Percentiles rank a stretch among this genome's conserved stretches.
Evolutionary conservation across 2,888 invertebrate species (phyloP).

Genomic region (Lithophane leautieri): DNA sequence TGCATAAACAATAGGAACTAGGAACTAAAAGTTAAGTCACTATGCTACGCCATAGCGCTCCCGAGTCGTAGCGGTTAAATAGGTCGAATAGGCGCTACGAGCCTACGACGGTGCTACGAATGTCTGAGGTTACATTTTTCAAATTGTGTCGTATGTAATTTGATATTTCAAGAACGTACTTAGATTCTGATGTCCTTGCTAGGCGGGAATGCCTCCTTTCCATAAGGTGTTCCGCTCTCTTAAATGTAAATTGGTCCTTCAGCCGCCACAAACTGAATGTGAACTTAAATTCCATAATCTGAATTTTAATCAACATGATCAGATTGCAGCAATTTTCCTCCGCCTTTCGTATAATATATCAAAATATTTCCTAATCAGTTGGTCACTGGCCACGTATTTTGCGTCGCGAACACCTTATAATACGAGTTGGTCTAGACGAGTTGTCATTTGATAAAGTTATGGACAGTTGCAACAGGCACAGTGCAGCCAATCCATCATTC

Average conservation of each 20-base stretch:
- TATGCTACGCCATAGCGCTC: slow-evolving; percentile 41
- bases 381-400: slow-evolving; percentile 43
- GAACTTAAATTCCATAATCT: slow-evolving; percentile 40
- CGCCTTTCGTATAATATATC: slow-evolving; percentile 50
- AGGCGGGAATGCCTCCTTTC: slow-evolving; percentile 19
- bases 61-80: slow-evolving; percentile 36
- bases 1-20: neutral
- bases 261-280: slow-evolving; percentile 24
- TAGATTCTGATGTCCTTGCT: slow-evolving; percentile 31
- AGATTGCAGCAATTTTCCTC: slow-evolving; percentile 55
- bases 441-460: slow-evolving; percentile 58
- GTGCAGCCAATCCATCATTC: slow-evolving; percentile 56
- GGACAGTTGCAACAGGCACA: slow-evolving; percentile 45
- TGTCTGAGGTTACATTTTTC: neutral
- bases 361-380: slow-evolving; percentile 55
- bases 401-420: slow-evolving; percentile 35
- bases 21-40: neutral
- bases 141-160: neutral
- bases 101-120: slow-evolving; percentile 30
- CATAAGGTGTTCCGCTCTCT: slow-evolving; percentile 33
- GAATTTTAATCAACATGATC: slow-evolving; percentile 54
- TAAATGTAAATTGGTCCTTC: slow-evolving; percentile 42
- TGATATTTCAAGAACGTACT: slow-evolving; percentile 5
- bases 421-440: slow-evolving; percentile 49
- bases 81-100: slow-evolving; percentile 32